A percentile compares a stretch with the other conserved stretches of the same genome.
Conservation (phyloP, 2,888 invertebrate species). For the Polydrusus cervinus region DNA sequence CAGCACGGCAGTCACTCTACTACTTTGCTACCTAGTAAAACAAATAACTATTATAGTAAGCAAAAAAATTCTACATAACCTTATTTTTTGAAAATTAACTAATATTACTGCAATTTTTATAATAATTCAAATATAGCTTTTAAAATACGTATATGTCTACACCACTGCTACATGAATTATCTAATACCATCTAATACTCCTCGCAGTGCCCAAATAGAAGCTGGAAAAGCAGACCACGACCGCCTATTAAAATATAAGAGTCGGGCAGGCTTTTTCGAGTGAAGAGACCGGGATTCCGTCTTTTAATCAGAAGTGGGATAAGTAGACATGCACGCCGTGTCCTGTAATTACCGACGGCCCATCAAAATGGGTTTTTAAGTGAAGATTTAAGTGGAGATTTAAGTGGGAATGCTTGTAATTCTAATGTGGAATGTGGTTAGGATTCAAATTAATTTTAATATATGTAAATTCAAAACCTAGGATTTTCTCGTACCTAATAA, state of each 20-base stretch:
- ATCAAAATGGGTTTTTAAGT: slow-evolving; percentile 51
- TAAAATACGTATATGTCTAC: slow-evolving; percentile 9
- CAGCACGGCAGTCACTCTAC: too few species aligned
- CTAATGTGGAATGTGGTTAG: slow-evolving; percentile 25
- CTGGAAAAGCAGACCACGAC: slow-evolving; percentile 42
- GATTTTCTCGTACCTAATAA: background rate
- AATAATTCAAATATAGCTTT: too few species aligned
- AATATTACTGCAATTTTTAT: too few species aligned
- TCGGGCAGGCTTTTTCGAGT: slow-evolving; percentile 49
- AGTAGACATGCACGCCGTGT: slow-evolving; percentile 49
- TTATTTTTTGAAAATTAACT: too few species aligned
- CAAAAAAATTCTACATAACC: too few species aligned
- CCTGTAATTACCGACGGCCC: slow-evolving; percentile 47
- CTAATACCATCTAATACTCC: slow-evolving; percentile 47
- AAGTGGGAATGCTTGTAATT: slow-evolving; percentile 44
- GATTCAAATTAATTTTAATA: slow-evolving; percentile 24
- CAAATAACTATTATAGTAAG: too few species aligned
- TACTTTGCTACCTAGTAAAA: too few species aligned
- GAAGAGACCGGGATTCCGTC: slow-evolving; percentile 48
- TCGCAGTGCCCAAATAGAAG: slow-evolving; percentile 43
- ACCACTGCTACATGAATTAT: slow-evolving; percentile 32
- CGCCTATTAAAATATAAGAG: slow-evolving; percentile 52
- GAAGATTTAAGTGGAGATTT: slow-evolving; percentile 49
- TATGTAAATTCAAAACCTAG: background rate
- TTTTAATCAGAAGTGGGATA: slow-evolving; percentile 55